A percentile compares a stretch with the other conserved stretches of the same genome.
Conservation (phyloP, 2,797 vertebrate species). For the Eulemur coronatus region DNA sequence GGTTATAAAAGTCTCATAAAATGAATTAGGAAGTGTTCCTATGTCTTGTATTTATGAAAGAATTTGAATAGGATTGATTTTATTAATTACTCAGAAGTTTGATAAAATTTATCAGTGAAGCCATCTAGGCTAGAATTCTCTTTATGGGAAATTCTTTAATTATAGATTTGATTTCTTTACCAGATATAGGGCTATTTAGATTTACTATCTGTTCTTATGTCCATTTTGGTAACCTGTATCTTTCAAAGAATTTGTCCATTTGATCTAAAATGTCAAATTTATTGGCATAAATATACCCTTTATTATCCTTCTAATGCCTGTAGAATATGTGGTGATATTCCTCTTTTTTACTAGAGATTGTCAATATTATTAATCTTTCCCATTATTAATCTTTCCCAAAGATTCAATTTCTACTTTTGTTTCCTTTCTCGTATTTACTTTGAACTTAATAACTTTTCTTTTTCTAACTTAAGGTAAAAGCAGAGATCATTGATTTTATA, state of each 20-base stretch:
- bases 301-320: not conserved
- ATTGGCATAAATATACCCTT: not conserved
- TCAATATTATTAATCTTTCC: not conserved
- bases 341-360: not conserved
- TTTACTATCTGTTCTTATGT: not conserved
- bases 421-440: not conserved
- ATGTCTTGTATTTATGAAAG: not conserved
- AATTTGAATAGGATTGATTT: not conserved
- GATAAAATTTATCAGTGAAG: not conserved
- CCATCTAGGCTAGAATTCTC: not conserved
- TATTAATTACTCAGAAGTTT: not conserved
- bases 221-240: not conserved
- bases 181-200: not conserved
- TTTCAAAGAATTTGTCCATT: not conserved
- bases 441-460: not conserved
- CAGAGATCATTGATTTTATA: not conserved
- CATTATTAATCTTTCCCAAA: not conserved
- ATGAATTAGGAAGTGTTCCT: not conserved
- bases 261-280: not conserved
- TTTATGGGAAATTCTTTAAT: not conserved
- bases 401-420: not conserved
- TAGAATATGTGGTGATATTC: not conserved
- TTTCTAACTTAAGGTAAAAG: not conserved
- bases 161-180: constrained; percentile 2
- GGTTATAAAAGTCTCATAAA: not conserved